Evolutionary conservation across 2,113 vertebrate species (phyloP), one percentile per base, ranked within the genome.

Genomic region (Mola mola): DNA sequence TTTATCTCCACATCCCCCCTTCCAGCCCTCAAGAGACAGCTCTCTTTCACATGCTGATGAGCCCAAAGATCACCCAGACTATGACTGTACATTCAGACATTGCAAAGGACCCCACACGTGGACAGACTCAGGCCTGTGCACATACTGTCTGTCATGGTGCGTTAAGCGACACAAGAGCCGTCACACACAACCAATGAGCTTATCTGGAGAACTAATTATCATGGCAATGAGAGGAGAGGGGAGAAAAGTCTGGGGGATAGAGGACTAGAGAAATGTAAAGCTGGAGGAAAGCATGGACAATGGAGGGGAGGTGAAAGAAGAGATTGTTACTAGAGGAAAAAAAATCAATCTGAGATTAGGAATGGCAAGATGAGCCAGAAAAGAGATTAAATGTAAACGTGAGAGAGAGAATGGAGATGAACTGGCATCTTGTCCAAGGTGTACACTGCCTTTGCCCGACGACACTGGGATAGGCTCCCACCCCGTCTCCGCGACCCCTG

Each of bases 1-100:
- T 42, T 76, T 81, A 74, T 82, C 76, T 79, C 42, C 44, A 64
- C 40, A 46, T 16, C 34, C 62, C 10, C n/a, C 47, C 58, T 11
- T 68, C 19, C 46, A 55, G 13, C 48, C 38, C 72, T 63, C 50
- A 38, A 63, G 75, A 81, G 70, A 67, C 6, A 64, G 65, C 67
- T 60, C 15, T 21, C 66, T 87, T 87, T 89, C 55, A 86, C 81
- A 90, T 89, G 72, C 82, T 80, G 76, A 87, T 82, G 62, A 85
- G 75, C 33, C 51, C 38, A 12, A 19, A 74, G 55, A 60, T 86
- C 78, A 61, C 69, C 64, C 78, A 78, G 51, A 0, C 44, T 57
- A 11, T 47, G 66, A 75, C 51, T 63, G 58, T 63, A 64, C 50
- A 66, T 62, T 22, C 62, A 61, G 43, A 44, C 43, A 42, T 10